These are phyloP conservation scores for Barbus barbus DNA, from an alignment of 2,113 vertebrate genomes.

Conservation along the genomic window DNA sequence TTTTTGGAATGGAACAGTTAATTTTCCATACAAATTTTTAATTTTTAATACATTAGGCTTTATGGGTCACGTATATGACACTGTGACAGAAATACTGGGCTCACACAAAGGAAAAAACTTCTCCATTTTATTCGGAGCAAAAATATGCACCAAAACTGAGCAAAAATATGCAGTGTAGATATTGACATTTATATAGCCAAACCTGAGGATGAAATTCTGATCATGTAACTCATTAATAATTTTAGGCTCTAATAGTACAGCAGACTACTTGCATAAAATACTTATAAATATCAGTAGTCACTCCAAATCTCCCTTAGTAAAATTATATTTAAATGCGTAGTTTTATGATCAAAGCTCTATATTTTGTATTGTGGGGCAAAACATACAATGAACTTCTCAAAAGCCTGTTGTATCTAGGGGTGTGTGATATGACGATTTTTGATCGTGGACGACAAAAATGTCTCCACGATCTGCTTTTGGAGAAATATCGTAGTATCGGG, in stretches of 20 bases:
- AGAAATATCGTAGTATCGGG: too few species aligned
- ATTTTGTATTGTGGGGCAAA: not conserved
- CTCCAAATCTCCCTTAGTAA: too few species aligned
- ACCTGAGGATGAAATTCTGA: not conserved
- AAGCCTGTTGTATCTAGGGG: not conserved
- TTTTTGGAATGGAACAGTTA: not conserved
- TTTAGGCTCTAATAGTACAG: too few species aligned
- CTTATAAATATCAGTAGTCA: too few species aligned
- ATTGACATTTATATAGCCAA: not conserved
- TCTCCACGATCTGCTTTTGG: too few species aligned
- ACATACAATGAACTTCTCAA: not conserved
- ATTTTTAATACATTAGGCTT: not conserved
- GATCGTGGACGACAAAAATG: too few species aligned
- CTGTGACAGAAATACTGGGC: not conserved
- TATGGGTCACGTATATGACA: not conserved
- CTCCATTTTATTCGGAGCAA: not conserved
- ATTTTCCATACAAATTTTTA: too few species aligned
- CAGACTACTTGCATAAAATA: too few species aligned
- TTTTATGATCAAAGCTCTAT: not conserved
- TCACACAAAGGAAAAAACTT: not conserved
- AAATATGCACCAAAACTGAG: too few species aligned
- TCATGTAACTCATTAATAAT: not conserved
- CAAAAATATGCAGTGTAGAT: too few species aligned
- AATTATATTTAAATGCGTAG: too few species aligned
- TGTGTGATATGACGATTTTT: too few species aligned